Conservation (phyloP, 1,140 invertebrate genomes). For the Akabosia matsudoensis region DNA sequence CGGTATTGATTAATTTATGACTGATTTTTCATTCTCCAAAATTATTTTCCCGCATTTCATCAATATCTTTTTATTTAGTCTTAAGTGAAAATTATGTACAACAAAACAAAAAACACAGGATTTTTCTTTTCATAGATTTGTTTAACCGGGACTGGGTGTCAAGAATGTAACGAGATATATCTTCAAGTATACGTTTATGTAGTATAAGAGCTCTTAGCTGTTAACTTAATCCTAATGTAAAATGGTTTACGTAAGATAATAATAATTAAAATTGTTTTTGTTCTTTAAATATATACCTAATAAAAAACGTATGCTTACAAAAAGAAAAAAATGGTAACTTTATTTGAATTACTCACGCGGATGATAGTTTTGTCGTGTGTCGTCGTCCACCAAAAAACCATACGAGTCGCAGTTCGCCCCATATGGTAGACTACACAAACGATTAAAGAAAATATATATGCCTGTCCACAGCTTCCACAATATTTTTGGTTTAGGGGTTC, state of each 20-base stretch:
- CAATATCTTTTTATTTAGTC: background rate
- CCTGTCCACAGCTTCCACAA: no score
- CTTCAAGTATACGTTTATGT: background rate
- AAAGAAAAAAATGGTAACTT: constrained; percentile 2
- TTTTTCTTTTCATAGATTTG: background rate
- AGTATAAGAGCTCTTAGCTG: background rate
- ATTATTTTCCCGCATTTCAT: background rate
- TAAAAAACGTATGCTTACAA: background rate
- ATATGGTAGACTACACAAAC: no score
- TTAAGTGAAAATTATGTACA: no score
- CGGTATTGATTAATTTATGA: background rate
- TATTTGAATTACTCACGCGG: background rate
- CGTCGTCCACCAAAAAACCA: background rate
- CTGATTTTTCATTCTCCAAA: background rate
- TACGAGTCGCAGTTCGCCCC: no score
- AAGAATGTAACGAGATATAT: background rate
- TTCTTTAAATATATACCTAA: background rate
- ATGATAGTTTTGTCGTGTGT: background rate
- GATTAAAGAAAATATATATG: no score
- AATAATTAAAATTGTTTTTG: background rate
- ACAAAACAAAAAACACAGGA: no score
- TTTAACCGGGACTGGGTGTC: background rate
- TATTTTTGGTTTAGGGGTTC: no score
- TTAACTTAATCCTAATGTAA: background rate
- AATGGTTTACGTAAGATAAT: background rate